Evolutionary conservation across 2,797 vertebrate genomes (phyloP), one percentile per base, ranked within the genome.

Genomic region (Micropoecilia bifurca): DNA sequence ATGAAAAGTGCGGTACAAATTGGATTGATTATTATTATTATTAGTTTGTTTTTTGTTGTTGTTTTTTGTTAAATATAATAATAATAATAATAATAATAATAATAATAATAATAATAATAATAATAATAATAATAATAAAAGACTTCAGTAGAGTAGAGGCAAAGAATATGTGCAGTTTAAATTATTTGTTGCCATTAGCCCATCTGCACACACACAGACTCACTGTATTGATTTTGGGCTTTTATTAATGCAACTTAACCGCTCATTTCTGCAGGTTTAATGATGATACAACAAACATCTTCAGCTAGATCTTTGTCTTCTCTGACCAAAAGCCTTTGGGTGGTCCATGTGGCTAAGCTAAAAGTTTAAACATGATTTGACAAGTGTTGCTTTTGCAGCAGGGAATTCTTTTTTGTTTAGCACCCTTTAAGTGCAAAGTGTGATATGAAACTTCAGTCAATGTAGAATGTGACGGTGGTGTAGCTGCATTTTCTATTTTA

Each of bases 101-200:
- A 53, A 50, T 50, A 50, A 22, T 48, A 20, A 43, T 1, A 79
- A 33, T 16, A n/a, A 25, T 30, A 30, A 25, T 25, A 53, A 50
- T 50, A 50, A 22, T 48, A 20, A 43, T 1, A 79, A 33, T 16
- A n/a, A 25, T 30, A 30, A 39, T 4, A 41, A 39, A 39, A 69
- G 73, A 71, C 22, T n/a, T 33, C 68, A 69, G 20, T 47, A 14
- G 68, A 48, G 55, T 57, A 18, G 41, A 75, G n/a, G 43, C 28
- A 69, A 68, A 66, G 2, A 82, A 71, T 16, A 3, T 14, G 7
- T 73, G 43, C 4, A 53, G 16, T 48, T 78, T 74, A 14, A 78
- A 71, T 13, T 25, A 53, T 71, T 6, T 36, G 30, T 43, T 48
- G 36, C 28, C 33, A 8, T 76, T 39, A 39, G 48, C 2, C 48